Evolutionary conservation across 2,797 vertebrate species (phyloP).

Genomic region (Neosilurus mollespiculum): DNA sequence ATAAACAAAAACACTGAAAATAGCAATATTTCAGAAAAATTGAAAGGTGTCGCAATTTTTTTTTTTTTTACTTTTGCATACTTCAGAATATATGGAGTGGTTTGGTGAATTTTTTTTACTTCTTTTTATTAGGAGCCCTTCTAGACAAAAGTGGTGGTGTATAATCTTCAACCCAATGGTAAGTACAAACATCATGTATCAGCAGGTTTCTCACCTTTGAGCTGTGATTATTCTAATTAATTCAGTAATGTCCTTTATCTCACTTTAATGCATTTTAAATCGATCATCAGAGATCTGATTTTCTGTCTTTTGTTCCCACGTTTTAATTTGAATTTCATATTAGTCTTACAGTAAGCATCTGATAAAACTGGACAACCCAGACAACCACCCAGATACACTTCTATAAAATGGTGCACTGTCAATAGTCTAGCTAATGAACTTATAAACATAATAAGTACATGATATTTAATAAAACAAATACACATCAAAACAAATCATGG

Average conservation of each 20-base stretch:
- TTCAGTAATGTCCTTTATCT: constrained; percentile 18
- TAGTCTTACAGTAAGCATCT: not conserved
- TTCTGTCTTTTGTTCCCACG: constrained; percentile 2
- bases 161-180: not conserved
- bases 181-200: constrained; percentile 16
- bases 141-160: no score
- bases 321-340: not conserved
- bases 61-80: no score
- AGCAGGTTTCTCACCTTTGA: constrained; percentile 18
- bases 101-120: no score
- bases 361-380: not conserved
- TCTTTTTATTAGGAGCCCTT: no score
- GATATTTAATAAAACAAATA: constrained; percentile 3
- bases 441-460: not conserved
- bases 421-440: no score
- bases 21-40: no score
- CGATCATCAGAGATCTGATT: not conserved
- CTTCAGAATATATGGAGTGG: no score
- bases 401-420: not conserved
- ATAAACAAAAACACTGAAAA: no score
- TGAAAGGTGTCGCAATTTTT: no score
- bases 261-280: constrained; percentile 12
- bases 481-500: not conserved
- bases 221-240: constrained; percentile 33
- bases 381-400: no score